Base-by-base conservation (phyloP, 2,888 invertebrate species). In the Loripinus fragilis region DNA sequence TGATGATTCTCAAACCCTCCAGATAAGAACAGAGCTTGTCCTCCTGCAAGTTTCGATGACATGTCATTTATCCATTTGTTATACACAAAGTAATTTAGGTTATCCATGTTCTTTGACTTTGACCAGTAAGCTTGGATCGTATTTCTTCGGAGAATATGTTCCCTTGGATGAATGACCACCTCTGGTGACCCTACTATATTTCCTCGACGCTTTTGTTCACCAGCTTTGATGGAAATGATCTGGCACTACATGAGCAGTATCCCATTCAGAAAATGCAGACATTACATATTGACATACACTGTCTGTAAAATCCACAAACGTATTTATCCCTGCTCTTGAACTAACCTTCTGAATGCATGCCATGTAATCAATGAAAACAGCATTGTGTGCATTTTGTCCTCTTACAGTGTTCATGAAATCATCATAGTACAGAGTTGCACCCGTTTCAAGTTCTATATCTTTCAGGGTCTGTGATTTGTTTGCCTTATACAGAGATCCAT, bases 151-250 rank as follows among this genome's bases (percentile, higher is more conserved):
- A 55, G 28, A 8, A 55, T 23, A 8, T 55, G 55, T 2, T 55
- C 55, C 23, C 55, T 55, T 17, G 55, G 5, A 28, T 55, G 15
- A 23, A 55, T 28, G 7, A n/a, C 25, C 5, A 23, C 15, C 23
- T 55, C 55, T 55, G 55, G 55, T 3, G 55, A 55, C 2, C 23
- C 28, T 5, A 28, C 10, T 2, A 23, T 55, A 10, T 17, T 23
- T 25, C 25, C 55, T n/a, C 55, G 17, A n/a, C 55, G 55, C 28
- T 55, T 55, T 28, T 28, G 55, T 25, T 55, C 55, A n/a, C 55
- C 55, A 55, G 25, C 7, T 55, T 55, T 55, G 28, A 55, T 55
- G 12, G 55, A 55, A 55, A 10, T 23, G 55, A 55, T 55, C 55
- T 25, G 55, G 7, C 7, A 55, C 25, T 10, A 55, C 55, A 23